Conservation (phyloP, 2,888 invertebrate genomes). For the Limnephilus marmoratus region DNA sequence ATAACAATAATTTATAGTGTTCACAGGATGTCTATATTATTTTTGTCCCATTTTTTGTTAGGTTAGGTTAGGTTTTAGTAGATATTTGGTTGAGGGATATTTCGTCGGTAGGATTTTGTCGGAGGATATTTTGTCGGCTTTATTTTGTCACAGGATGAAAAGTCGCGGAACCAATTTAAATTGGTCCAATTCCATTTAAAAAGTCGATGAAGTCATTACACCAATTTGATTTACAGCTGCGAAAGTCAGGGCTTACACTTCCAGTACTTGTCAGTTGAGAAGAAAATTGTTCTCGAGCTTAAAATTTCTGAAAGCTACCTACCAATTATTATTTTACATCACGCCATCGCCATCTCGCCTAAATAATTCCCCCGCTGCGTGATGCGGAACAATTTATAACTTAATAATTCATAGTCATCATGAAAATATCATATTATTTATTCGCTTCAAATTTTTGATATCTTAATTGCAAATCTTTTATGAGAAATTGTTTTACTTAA, state of each 20-base stretch:
- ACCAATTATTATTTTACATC: constrained; percentile 19
- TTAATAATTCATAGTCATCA: constrained; percentile 33
- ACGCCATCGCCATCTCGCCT: constrained; percentile 26
- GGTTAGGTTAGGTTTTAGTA: no score
- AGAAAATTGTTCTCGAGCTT: constrained; percentile 28
- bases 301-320: constrained; percentile 20
- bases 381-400: constrained; percentile 15
- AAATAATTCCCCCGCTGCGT: constrained; percentile 30
- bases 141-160: no score
- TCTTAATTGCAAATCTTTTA: constrained; percentile 30
- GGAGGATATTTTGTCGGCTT: no score
- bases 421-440: constrained; percentile 37
- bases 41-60: no score
- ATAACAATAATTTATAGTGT: no score
- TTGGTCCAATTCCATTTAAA: constrained; percentile 1
- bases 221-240: constrained; percentile 29
- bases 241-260: constrained; percentile 32
- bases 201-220: constrained; percentile 28
- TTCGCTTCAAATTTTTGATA: constrained; percentile 23
- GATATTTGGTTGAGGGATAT: no score
- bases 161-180: neutral
- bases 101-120: no score
- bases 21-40: no score
- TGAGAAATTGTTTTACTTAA: constrained; percentile 14
- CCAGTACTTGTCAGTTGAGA: constrained; percentile 19